Evolutionary conservation across 2,888 invertebrate genomes (phyloP).

Genomic region (Protodeltote pygarga): DNA sequence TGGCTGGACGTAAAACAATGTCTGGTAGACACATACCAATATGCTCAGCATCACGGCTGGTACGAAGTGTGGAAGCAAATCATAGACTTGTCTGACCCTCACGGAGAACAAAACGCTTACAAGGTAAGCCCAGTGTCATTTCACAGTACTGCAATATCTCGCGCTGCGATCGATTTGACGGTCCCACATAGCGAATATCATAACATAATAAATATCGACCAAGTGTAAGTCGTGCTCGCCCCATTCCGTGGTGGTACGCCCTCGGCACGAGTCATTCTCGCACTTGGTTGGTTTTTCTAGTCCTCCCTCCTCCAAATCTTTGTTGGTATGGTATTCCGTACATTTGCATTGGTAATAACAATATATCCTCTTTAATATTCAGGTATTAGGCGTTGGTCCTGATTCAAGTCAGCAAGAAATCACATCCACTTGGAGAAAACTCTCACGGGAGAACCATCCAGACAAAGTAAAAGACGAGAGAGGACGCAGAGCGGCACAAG

Average conservation of each 20-base stretch:
- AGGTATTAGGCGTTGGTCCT: constrained; percentile 92
- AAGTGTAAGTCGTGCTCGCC: too few species aligned
- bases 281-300: too few species aligned
- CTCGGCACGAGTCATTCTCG: too few species aligned
- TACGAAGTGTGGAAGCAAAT: constrained; percentile 95
- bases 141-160: too few species aligned
- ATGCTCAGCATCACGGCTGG: constrained; percentile 95
- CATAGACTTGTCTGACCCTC: constrained; percentile 94
- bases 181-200: too few species aligned
- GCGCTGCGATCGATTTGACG: too few species aligned
- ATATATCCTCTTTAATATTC: constrained; percentile 20
- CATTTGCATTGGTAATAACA: background rate
- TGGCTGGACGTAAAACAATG: constrained; percentile 94
- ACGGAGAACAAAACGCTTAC: constrained; percentile 96
- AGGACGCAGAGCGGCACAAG: constrained; percentile 91
- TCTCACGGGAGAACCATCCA: constrained; percentile 96
- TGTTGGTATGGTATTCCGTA: too few species aligned
- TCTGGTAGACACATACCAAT: constrained; percentile 91
- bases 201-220: too few species aligned
- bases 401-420: constrained; percentile 95
- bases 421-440: constrained; percentile 91
- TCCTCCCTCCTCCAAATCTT: too few species aligned
- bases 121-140: constrained; percentile 89
- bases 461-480: constrained; percentile 94
- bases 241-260: too few species aligned